Evolutionary conservation across 2,113 vertebrate genomes (phyloP).

Genomic region (Tyto alba): DNA sequence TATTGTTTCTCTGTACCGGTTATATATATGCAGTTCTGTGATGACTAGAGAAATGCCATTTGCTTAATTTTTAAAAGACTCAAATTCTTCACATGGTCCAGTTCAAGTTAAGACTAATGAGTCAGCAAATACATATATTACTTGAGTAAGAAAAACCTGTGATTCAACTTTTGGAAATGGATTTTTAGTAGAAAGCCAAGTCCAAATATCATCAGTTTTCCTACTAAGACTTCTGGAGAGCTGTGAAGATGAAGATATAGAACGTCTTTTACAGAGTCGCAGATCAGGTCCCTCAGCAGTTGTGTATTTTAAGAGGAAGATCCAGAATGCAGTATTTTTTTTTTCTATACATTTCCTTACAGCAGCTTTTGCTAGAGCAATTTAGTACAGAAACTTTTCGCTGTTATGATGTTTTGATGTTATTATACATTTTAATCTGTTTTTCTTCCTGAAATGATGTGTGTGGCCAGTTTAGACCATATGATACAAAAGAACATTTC

Average conservation of each 20-base stretch:
- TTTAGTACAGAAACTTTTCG: neutral
- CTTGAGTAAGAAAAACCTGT: neutral
- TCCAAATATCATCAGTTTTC: neutral
- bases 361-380: neutral
- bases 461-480: neutral
- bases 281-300: neutral
- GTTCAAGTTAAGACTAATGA: neutral
- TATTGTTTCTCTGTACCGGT: neutral
- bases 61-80: neutral
- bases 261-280: neutral
- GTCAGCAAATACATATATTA: neutral
- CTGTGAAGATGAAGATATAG: neutral
- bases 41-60: neutral
- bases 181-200: neutral
- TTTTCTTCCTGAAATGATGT: neutral
- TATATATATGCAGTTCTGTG: neutral
- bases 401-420: neutral
- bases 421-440: neutral
- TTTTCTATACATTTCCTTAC: neutral
- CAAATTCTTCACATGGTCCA: neutral
- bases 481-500: neutral
- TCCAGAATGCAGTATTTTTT: neutral
- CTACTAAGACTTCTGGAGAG: neutral
- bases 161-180: neutral
- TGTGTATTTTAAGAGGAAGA: neutral